Base-by-base conservation (phyloP, 2,888 invertebrate genomes). In the Elysia crispata region DNA sequence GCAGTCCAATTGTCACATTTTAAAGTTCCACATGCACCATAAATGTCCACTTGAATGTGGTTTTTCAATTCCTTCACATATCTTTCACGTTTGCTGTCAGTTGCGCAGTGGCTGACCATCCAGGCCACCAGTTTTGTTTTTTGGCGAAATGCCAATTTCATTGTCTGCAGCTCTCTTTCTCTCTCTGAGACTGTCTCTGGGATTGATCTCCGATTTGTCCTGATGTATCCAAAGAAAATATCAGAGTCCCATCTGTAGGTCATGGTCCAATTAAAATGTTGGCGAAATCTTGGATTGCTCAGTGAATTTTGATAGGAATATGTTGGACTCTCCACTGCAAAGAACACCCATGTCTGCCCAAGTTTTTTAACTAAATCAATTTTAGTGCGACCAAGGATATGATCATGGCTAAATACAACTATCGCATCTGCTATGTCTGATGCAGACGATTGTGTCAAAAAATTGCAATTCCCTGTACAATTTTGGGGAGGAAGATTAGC, bases 91-190 rank as follows among this genome's bases (percentile, higher is more conserved):
- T 50, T 76, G 57, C 83, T 82, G 13, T 78, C 73, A 18, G 86
- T 84, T 13, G 75, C 6, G 50, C 87, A 87, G 62, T 86, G 82
- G 76, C 85, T 86, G 62, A 86, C 87, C 57, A 86, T 81, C 87
- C 87, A 87, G 1, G 85, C 86, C 11, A 82, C 81, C 28, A 80
- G 31, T 62, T 81, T 82, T 5, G 79, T 81, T 49, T 85, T 85
- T n/a, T 73, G 72, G n/a, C 72, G 64, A 33, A 77, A 67, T 6
- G 72, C 33, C 15, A 57, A 15, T 23, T 49, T 79, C 60, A 77
- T 77, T 31, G 62, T 54, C 18, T 20, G 54, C 28, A 23, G n/a
- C 23, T 67, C 31, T 18, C 28, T 31, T 13, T 30, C 28, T 25
- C 33, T 60, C 8, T 54, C 49, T 6, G 74, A 69, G n/a, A 28